phyloP scores from a whole-genome alignment of 53 echinoderm and acorn worm genomes.

The Antedon mediterranea region DNA sequence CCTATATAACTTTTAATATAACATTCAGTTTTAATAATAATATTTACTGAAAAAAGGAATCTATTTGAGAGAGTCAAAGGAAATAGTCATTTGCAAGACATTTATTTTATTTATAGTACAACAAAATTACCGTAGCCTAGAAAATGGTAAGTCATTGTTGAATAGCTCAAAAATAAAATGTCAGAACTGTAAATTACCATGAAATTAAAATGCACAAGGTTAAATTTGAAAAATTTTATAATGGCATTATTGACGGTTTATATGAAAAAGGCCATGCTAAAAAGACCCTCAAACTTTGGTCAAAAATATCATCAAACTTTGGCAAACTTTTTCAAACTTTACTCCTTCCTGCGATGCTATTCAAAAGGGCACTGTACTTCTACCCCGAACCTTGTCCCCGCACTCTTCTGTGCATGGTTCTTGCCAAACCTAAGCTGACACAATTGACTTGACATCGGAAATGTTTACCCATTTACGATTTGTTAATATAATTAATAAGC shows the following conservation, averaged over 20 bases:
- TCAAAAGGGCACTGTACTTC: not conserved
- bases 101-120: too few relatives aligned
- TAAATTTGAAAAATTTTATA: too few relatives aligned
- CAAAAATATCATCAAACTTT: not conserved
- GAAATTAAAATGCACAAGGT: too few relatives aligned
- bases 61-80: too few relatives aligned
- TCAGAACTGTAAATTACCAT: too few relatives aligned
- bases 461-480: not conserved
- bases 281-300: not conserved
- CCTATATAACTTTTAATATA: too few relatives aligned
- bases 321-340: not conserved
- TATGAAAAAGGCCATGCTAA: not conserved
- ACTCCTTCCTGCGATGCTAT: not conserved
- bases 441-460: not conserved
- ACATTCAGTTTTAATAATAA: too few relatives aligned
- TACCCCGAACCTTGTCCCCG: constrained; percentile 1
- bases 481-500: not conserved
- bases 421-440: not conserved
- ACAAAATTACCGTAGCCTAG: too few relatives aligned
- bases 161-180: too few relatives aligned
- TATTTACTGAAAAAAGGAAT: too few relatives aligned
- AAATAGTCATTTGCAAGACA: too few relatives aligned
- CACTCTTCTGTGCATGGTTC: not conserved
- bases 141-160: too few relatives aligned
- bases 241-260: not conserved